A percentile compares a stretch with the other conserved stretches of the same genome.
These are phyloP conservation scores for Urocolius indicus DNA, from an alignment of 2,113 vertebrate species.

Conservation along the genomic window DNA sequence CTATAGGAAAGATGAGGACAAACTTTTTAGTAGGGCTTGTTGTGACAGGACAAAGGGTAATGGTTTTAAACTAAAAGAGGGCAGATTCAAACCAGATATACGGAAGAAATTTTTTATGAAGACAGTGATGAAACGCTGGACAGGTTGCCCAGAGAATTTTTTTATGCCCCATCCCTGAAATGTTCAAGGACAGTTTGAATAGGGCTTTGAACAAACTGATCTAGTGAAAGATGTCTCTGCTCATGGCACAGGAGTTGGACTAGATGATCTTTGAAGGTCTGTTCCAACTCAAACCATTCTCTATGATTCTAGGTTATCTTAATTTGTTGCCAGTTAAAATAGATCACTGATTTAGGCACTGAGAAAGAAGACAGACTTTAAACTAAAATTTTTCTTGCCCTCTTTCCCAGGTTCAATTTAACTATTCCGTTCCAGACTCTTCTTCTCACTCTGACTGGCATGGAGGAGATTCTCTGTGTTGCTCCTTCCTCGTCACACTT, in stretches of 20 bases:
- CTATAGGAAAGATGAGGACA: background rate
- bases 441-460: background rate
- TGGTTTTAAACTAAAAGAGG: background rate
- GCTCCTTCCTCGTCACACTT: background rate
- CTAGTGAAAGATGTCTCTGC: background rate
- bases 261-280: background rate
- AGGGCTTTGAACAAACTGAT: background rate
- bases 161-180: background rate
- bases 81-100: background rate
- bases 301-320: background rate
- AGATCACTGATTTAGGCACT: background rate
- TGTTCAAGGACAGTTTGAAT: background rate
- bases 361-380: background rate
- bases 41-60: background rate
- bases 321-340: background rate
- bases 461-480: background rate
- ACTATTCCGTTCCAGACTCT: background rate
- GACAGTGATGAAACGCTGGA: background rate
- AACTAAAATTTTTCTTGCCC: background rate
- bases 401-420: background rate
- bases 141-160: too few relatives aligned
- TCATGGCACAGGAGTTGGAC: background rate
- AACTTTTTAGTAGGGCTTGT: background rate
- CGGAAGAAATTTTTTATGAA: background rate
- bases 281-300: background rate